Evolutionary conservation across 2,797 vertebrate genomes (phyloP).

Genomic region (Pangasius sanitwongsei): DNA sequence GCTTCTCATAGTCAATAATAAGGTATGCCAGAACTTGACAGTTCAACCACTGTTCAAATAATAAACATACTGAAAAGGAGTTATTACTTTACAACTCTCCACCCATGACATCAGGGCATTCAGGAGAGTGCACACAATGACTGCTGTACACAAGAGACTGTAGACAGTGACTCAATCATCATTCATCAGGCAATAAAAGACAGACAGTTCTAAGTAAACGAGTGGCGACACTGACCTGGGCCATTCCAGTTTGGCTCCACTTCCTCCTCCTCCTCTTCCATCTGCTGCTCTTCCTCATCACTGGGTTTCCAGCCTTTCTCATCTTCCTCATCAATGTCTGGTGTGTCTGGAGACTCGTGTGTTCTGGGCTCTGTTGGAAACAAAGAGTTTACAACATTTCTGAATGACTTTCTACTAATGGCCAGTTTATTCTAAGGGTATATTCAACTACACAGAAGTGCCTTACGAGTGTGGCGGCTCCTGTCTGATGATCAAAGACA

Average conservation of each 20-base stretch:
- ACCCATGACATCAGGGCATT: conserved; percentile 2
- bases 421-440: background rate
- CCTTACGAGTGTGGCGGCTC: conserved; percentile 44
- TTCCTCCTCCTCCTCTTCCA: conserved; percentile 53
- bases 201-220: conserved; percentile 19
- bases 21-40: background rate
- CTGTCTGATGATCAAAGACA: conserved; percentile 67
- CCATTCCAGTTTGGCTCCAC: conserved; percentile 75
- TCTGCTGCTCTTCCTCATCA: conserved; percentile 61
- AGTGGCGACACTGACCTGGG: conserved; percentile 79
- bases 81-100: conserved; percentile 20
- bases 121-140: background rate
- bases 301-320: conserved; percentile 60
- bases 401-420: background rate
- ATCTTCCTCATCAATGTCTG: conserved; percentile 66
- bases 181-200: conserved; percentile 22
- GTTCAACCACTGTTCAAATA: conserved; percentile 2
- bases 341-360: conserved; percentile 64
- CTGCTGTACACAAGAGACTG: conserved; percentile 31
- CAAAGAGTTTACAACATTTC: background rate
- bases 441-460: background rate
- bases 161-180: conserved; percentile 38
- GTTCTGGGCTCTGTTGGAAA: conserved; percentile 67
- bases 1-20: background rate
- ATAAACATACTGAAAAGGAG: background rate